Percentiles rank a stretch among this genome's conserved stretches.
phyloP scores from a whole-genome alignment of 2,113 vertebrate genomes.

The Chaetops frenatus region DNA sequence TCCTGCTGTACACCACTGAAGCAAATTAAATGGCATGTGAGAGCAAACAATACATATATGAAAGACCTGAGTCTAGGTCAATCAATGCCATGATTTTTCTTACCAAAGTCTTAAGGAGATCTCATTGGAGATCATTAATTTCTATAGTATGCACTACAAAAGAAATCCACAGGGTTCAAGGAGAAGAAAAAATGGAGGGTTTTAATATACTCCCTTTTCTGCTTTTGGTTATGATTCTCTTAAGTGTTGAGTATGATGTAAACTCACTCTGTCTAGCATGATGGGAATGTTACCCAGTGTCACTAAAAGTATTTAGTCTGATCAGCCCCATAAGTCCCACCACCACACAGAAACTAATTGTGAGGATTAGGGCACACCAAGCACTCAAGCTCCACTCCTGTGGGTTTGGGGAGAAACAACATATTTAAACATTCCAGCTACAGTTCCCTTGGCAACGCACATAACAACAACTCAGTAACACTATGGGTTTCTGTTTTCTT shows the following conservation, averaged over 20 bases:
- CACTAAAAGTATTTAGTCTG: constrained; percentile 17
- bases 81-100: background rate
- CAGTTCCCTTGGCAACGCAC: constrained; percentile 76
- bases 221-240: background rate
- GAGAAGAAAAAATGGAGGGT: background rate
- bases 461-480: constrained; percentile 74
- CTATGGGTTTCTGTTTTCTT: constrained; percentile 75
- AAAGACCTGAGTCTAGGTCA: background rate
- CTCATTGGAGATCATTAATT: background rate
- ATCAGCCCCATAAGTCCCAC: constrained; percentile 13
- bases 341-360: constrained; percentile 48
- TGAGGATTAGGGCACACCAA: constrained; percentile 65
- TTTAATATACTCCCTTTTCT: background rate
- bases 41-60: background rate
- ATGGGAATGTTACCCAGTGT: constrained; percentile 2
- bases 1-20: background rate
- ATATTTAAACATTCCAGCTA: constrained; percentile 76
- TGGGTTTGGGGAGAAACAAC: constrained; percentile 70
- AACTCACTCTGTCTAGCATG: background rate
- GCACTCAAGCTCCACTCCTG: constrained; percentile 64
- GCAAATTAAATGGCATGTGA: background rate
- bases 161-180: background rate
- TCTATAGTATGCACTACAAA: background rate
- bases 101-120: background rate
- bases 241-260: background rate